Evolutionary conservation across 2,888 invertebrate genomes (phyloP).

Genomic region (Leucania comma): DNA sequence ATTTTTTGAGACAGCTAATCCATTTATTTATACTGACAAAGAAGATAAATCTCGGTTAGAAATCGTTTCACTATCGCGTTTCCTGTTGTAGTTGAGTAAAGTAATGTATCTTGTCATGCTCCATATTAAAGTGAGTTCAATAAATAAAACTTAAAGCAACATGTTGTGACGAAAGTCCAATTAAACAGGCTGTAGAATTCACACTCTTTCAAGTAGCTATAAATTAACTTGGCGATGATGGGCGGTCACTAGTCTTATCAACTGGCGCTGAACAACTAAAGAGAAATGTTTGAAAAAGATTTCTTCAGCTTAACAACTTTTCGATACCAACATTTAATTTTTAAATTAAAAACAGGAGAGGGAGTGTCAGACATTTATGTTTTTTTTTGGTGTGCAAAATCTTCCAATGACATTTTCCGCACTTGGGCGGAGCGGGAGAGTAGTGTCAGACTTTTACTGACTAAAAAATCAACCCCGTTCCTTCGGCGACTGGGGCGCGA

Average conservation of each 20-base stretch:
- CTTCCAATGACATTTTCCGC: too few species aligned
- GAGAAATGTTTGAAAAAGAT: constrained; percentile 3
- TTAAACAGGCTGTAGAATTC: constrained; percentile 32
- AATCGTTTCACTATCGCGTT: constrained; percentile 47
- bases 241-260: constrained; percentile 6
- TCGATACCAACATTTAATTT: too few species aligned
- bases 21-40: constrained; percentile 65
- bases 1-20: constrained; percentile 57
- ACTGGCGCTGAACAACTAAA: not conserved
- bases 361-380: too few species aligned
- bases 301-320: too few species aligned
- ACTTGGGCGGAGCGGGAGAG: too few species aligned
- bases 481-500: too few species aligned
- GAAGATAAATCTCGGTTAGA: constrained; percentile 61
- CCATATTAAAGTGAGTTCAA: constrained; percentile 34
- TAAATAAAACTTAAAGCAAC: constrained; percentile 23
- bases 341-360: too few species aligned
- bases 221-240: constrained; percentile 9
- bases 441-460: too few species aligned
- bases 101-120: constrained; percentile 41
- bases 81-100: constrained; percentile 46
- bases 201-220: constrained; percentile 27
- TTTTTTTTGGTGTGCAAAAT: too few species aligned
- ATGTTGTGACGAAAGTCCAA: constrained; percentile 9
- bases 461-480: too few species aligned